Conservation (phyloP, 2,888 invertebrate genomes). For the Drosophila cyrtoloma region DNA sequence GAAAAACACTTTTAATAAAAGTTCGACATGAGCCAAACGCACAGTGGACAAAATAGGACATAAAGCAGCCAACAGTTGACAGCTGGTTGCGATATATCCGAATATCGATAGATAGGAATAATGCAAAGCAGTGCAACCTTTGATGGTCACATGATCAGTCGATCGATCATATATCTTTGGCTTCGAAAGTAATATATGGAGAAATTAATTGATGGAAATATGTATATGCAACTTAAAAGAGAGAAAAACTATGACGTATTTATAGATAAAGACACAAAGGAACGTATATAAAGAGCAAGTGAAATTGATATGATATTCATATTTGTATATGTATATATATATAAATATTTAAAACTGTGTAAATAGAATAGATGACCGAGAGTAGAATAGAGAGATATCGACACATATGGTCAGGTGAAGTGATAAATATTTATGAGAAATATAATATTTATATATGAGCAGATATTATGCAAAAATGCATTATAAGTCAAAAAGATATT, state of each 20-base stretch:
- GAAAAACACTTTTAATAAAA: slow-evolving; percentile 67
- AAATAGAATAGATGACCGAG: no score
- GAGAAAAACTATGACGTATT: neutral
- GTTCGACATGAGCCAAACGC: slow-evolving; percentile 49
- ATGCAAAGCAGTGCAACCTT: neutral
- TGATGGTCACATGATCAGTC: neutral
- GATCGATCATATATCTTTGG: neutral
- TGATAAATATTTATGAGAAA: neutral
- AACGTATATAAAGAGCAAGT: neutral
- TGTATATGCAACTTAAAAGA: neutral
- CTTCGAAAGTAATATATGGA: neutral
- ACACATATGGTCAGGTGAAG: neutral
- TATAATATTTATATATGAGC: neutral
- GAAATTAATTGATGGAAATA: neutral
- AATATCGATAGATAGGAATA: neutral
- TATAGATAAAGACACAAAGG: neutral
- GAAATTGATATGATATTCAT: neutral
- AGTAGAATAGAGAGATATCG: neutral
- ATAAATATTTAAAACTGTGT: neutral
- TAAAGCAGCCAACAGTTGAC: neutral
- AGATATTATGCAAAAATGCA: neutral
- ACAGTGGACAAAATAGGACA: slow-evolving; percentile 27
- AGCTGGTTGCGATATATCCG: neutral
- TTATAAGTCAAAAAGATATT: no score
- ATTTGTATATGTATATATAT: neutral